phyloP scores from a whole-genome alignment of 2,888 invertebrate species.

The Netelia virgata region DNA sequence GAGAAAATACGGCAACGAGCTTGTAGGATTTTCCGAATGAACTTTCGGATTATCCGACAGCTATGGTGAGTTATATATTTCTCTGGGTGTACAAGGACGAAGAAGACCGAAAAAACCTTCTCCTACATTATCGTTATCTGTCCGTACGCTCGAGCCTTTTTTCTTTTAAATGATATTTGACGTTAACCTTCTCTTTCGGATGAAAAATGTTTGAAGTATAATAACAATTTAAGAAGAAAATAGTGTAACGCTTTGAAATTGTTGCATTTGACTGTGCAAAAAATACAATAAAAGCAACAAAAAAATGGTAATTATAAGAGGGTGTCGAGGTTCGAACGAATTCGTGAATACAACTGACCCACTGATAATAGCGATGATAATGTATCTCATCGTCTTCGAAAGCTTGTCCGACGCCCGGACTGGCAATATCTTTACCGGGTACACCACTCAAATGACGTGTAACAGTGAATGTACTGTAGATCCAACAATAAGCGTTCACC shows the following conservation, averaged over 20 bases:
- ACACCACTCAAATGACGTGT: constrained; percentile 84
- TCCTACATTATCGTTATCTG: too few relatives aligned
- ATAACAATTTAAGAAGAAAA: too few relatives aligned
- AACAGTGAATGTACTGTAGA: constrained; percentile 90
- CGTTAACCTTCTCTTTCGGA: not conserved
- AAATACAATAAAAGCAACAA: not conserved
- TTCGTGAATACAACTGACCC: constrained; percentile 85
- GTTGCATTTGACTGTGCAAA: too few relatives aligned
- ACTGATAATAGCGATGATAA: constrained; percentile 89
- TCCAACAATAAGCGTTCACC: constrained; percentile 93
- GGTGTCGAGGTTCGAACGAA: too few relatives aligned
- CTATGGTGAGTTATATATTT: constrained; percentile 52
- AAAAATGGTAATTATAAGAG: not conserved
- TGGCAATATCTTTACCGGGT: constrained; percentile 86
- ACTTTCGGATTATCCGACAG: constrained; percentile 58
- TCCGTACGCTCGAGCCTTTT: too few relatives aligned
- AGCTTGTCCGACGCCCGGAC: constrained; percentile 86
- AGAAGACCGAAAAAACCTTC: not conserved
- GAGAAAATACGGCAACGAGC: constrained; percentile 56
- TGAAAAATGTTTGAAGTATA: too few relatives aligned
- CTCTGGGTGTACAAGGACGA: not conserved
- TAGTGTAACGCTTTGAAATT: too few relatives aligned
- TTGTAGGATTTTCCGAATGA: constrained; percentile 59
- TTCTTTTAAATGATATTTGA: too few relatives aligned
- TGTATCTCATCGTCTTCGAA: constrained; percentile 85